Evolutionary conservation across 2,797 vertebrate genomes (phyloP).

Genomic region (Hybognathus amarus): DNA sequence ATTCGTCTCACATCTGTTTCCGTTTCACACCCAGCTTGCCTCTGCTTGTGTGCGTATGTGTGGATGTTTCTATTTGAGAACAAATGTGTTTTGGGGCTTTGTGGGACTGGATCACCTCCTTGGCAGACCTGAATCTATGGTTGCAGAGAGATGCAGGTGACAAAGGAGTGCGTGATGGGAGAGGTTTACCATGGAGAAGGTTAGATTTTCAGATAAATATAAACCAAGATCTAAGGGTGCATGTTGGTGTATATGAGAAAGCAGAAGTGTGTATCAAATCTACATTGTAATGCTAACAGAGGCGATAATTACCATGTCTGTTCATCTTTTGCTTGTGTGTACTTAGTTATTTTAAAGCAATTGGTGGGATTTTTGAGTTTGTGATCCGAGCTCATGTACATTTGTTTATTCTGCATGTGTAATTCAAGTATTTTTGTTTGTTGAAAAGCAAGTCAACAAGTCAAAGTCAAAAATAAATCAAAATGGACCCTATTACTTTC

Average conservation of each 20-base stretch:
- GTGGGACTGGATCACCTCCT: slow-evolving; percentile 8
- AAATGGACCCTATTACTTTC: background rate
- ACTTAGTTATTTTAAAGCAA: background rate
- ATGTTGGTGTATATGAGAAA: background rate
- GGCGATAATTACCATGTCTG: background rate
- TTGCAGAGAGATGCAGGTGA: slow-evolving; percentile 24
- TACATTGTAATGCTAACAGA: slow-evolving; percentile 8
- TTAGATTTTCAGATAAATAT: slow-evolving; percentile 15
- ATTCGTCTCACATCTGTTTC: slow-evolving; percentile 60
- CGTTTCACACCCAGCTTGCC: slow-evolving; percentile 61
- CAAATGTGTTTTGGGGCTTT: slow-evolving; percentile 11
- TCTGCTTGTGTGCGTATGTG: slow-evolving; percentile 23
- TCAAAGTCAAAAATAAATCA: background rate
- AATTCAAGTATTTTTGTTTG: slow-evolving; percentile 47
- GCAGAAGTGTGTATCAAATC: slow-evolving; percentile 27
- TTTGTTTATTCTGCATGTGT: slow-evolving; percentile 53
- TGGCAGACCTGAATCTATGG: slow-evolving; percentile 25
- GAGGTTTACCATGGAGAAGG: slow-evolving; percentile 23
- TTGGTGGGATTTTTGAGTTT: slow-evolving; percentile 11
- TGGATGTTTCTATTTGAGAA: background rate
- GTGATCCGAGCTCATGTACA: slow-evolving; percentile 1
- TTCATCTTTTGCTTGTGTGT: background rate
- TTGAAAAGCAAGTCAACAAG: slow-evolving; percentile 1
- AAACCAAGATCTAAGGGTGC: background rate
- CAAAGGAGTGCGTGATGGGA: slow-evolving; percentile 12